These are phyloP conservation scores for Shargacucullia verbasci DNA, from an alignment of 2,888 invertebrate genomes.

Conservation along the genomic window DNA sequence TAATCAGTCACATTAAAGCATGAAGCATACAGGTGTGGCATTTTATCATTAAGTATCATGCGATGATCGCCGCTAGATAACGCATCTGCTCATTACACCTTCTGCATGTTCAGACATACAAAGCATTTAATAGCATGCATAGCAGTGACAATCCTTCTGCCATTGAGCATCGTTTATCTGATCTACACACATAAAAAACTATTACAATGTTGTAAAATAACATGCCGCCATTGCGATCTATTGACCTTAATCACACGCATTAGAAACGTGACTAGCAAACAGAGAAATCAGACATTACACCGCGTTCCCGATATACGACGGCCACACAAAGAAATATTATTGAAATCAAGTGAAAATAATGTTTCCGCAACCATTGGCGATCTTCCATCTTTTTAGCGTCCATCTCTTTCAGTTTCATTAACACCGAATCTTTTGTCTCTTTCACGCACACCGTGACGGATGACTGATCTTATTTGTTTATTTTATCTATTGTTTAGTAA, in stretches of 20 bases:
- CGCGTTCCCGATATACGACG: constrained; percentile 56
- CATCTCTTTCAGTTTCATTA: constrained; percentile 53
- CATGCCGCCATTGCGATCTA: constrained; percentile 55
- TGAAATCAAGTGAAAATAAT: constrained; percentile 69
- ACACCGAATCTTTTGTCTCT: constrained; percentile 35
- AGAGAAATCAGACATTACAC: constrained; percentile 67
- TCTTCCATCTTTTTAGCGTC: constrained; percentile 45
- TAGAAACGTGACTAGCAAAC: constrained; percentile 71
- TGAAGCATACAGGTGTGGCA: too few relatives aligned
- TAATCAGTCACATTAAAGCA: too few relatives aligned
- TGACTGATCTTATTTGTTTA: constrained; percentile 62
- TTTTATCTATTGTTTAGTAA: constrained; percentile 64
- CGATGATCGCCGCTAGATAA: constrained; percentile 18
- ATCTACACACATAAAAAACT: constrained; percentile 49
- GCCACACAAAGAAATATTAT: constrained; percentile 61
- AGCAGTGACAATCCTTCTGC: constrained; percentile 40
- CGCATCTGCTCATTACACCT: constrained; percentile 13
- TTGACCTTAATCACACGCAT: constrained; percentile 75
- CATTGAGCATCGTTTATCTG: constrained; percentile 45
- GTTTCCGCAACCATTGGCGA: constrained; percentile 56
- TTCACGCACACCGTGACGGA: constrained; percentile 53
- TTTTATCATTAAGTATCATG: too few relatives aligned
- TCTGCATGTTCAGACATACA: constrained; percentile 21
- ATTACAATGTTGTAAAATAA: constrained; percentile 43
- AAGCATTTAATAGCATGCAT: constrained; percentile 38